These are phyloP conservation scores for Varanus komodoensis DNA, from an alignment of 2,113 vertebrate genomes.

Conservation along the genomic window DNA sequence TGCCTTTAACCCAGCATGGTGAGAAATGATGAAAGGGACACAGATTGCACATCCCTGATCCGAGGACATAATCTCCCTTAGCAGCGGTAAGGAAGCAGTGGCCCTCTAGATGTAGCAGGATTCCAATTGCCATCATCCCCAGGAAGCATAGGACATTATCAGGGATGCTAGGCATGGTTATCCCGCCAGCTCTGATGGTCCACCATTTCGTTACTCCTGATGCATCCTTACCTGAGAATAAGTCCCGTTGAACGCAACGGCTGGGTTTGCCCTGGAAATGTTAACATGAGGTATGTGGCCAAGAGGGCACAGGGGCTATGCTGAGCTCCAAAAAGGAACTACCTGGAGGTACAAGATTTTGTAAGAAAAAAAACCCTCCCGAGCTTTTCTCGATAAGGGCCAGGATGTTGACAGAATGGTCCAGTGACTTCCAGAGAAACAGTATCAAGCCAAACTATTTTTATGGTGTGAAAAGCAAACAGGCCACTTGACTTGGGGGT, in stretches of 20 bases:
- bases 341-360: not conserved
- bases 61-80: not conserved
- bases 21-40: too few species aligned
- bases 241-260: not conserved
- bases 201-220: too few species aligned
- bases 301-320: too few species aligned
- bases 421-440: not conserved
- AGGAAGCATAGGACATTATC: too few species aligned
- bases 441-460: not conserved
- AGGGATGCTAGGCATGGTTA: not conserved
- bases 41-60: too few species aligned
- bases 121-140: too few species aligned
- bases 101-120: too few species aligned
- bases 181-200: not conserved
- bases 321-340: not conserved
- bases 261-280: not conserved
- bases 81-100: not conserved
- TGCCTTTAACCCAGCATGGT: not conserved
- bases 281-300: too few species aligned
- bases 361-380: not conserved
- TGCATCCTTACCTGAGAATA: not conserved
- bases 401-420: not conserved
- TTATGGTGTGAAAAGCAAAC: not conserved
- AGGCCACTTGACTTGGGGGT: not conserved
- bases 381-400: not conserved